Percentiles rank a stretch among this genome's conserved stretches.
Evolutionary conservation across 2,113 vertebrate species (phyloP).

Genomic region (Ondatra zibethicus): DNA sequence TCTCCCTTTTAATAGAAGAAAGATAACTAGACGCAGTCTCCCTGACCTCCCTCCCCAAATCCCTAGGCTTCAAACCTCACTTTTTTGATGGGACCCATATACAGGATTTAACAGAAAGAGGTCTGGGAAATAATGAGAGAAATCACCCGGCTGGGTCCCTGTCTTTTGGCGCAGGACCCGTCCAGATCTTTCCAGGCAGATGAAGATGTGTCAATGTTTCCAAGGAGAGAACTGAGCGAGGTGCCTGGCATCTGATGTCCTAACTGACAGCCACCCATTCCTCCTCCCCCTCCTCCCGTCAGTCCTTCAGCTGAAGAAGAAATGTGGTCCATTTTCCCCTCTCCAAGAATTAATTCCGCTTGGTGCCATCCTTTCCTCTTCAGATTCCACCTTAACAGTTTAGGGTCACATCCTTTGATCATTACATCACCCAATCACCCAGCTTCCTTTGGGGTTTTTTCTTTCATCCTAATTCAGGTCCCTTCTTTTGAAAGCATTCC

Average conservation of each 20-base stretch:
- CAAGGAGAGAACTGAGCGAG: not conserved
- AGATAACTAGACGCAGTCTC: not conserved
- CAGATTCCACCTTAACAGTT: constrained; percentile 6
- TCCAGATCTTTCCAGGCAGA: constrained; percentile 23
- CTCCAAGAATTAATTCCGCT: not conserved
- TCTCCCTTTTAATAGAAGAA: not conserved
- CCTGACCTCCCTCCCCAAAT: not conserved
- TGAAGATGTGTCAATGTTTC: constrained; percentile 42
- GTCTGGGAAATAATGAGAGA: not conserved
- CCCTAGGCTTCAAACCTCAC: not conserved
- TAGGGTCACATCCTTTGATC: constrained; percentile 10
- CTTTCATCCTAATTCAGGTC: constrained; percentile 67
- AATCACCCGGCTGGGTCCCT: not conserved
- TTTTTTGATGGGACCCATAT: not conserved
- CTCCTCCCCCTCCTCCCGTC: not conserved
- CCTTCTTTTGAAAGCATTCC: constrained; percentile 65
- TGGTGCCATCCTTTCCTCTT: not conserved
- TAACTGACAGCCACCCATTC: not conserved
- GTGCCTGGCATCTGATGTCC: constrained; percentile 5
- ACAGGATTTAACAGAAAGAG: not conserved
- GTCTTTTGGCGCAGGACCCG: not conserved
- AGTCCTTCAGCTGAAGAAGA: not conserved
- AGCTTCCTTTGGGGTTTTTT: constrained; percentile 22
- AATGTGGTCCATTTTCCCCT: not conserved
- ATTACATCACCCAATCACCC: constrained; percentile 6